These are phyloP conservation scores for Hiodon tergisus DNA, from an alignment of 2,113 vertebrate species.

Conservation along the genomic window DNA sequence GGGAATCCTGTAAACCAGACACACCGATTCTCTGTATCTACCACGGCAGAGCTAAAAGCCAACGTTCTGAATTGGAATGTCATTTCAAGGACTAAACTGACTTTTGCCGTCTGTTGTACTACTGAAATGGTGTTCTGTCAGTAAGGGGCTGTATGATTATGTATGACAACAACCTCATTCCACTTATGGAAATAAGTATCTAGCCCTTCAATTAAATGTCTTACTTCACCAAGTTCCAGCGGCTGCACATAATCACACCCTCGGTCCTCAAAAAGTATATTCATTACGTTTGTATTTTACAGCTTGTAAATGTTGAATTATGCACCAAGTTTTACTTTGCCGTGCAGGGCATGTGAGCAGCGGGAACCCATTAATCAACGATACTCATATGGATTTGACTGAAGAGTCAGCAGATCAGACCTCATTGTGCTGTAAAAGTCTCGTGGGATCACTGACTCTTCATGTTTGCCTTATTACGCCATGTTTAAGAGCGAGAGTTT, in stretches of 20 bases:
- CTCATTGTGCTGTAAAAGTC: slow-evolving; percentile 50
- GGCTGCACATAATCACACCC: neutral
- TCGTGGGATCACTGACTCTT: slow-evolving; percentile 45
- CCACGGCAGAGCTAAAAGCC: too few relatives aligned
- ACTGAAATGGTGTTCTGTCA: too few relatives aligned
- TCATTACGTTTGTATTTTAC: neutral
- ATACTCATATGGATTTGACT: slow-evolving; percentile 17
- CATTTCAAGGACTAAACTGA: too few relatives aligned
- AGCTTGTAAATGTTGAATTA: neutral
- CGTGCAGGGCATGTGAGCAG: neutral
- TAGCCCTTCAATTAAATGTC: too few relatives aligned
- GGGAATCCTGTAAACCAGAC: neutral
- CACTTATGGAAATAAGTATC: too few relatives aligned
- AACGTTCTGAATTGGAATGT: too few relatives aligned
- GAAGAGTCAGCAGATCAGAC: slow-evolving; percentile 49
- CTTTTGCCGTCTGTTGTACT: too few relatives aligned
- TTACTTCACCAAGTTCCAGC: neutral
- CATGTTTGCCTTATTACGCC: too few relatives aligned
- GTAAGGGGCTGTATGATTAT: too few relatives aligned
- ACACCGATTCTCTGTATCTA: neutral
- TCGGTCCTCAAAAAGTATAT: neutral
- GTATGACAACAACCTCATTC: too few relatives aligned
- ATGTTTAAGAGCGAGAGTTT: too few relatives aligned
- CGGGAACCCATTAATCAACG: neutral
- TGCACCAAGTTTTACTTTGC: neutral